These are phyloP conservation scores for Anableps anableps DNA, from an alignment of 2,797 vertebrate species.

Conservation along the genomic window DNA sequence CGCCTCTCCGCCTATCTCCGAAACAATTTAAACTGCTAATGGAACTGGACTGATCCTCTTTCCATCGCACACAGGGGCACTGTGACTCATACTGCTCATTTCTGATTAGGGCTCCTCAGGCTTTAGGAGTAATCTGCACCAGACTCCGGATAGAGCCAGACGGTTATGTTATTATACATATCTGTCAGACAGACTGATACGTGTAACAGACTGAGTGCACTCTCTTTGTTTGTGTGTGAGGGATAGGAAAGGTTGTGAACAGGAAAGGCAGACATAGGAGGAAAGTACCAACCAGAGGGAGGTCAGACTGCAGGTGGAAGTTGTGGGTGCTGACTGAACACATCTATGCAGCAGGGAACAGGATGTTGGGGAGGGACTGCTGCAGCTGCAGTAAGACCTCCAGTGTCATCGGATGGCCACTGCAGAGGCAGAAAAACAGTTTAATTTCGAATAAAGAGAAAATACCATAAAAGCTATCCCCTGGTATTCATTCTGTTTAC, in stretches of 20 bases:
- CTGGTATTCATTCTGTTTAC: constrained; percentile 25
- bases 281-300: constrained; percentile 39
- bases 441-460: not conserved
- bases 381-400: constrained; percentile 17
- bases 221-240: constrained; percentile 53
- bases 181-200: constrained; percentile 28
- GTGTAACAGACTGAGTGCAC: constrained; percentile 22
- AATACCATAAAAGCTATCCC: constrained; percentile 18
- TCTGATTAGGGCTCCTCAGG: constrained; percentile 64
- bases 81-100: constrained; percentile 60
- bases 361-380: constrained; percentile 55
- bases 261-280: constrained; percentile 59
- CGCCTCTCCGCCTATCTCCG: constrained; percentile 59
- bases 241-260: constrained; percentile 53
- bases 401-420: constrained; percentile 27
- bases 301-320: constrained; percentile 64
- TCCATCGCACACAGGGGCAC: constrained; percentile 38
- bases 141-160: constrained; percentile 35
- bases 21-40: constrained; percentile 76
- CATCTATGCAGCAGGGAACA: constrained; percentile 57
- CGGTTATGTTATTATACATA: constrained; percentile 48
- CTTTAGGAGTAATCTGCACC: constrained; percentile 45
- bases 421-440: constrained; percentile 35
- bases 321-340: constrained; percentile 43
- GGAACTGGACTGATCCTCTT: constrained; percentile 58